Percentiles rank a stretch among this genome's conserved stretches.
phyloP scores from a whole-genome alignment of 2,888 invertebrate genomes.

The Sesia bembeciformis region DNA sequence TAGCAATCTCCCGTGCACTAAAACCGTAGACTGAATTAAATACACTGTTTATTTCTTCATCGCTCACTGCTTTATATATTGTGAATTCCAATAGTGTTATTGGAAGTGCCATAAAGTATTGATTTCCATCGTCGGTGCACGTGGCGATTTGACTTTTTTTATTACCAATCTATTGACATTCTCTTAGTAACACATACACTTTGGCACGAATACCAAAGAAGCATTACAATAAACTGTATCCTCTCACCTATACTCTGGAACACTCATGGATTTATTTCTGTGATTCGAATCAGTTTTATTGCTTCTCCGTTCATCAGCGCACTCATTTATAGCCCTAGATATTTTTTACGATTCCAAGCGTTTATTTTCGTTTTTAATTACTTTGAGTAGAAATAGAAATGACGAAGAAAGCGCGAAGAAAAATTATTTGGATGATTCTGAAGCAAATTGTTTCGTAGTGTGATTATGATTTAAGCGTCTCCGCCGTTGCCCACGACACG shows the following conservation, averaged over 20 bases:
- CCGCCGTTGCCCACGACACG: conserved; percentile 26
- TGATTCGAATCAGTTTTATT: conserved; percentile 70
- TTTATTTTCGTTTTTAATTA: conserved; percentile 76
- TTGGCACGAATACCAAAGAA: conserved; percentile 36
- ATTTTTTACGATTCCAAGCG: conserved; percentile 70
- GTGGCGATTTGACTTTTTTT: conserved; percentile 38
- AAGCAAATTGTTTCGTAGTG: conserved; percentile 11
- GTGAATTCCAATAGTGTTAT: conserved; percentile 48
- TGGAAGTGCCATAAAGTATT: conserved; percentile 18
- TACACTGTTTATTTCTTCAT: conserved; percentile 40
- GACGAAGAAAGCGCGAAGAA: conserved; percentile 50
- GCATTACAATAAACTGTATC: conserved; percentile 44
- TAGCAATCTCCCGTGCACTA: conserved; percentile 14
- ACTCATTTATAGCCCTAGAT: conserved; percentile 72
- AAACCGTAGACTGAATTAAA: conserved; percentile 11
- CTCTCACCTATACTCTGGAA: conserved; percentile 57
- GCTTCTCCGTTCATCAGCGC: conserved; percentile 65
- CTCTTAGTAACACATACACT: conserved; percentile 28
- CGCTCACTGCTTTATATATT: conserved; percentile 41
- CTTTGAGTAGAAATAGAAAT: conserved; percentile 60
- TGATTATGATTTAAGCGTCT: conserved; percentile 36
- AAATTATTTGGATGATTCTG: conserved; percentile 18
- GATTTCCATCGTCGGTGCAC: conserved; percentile 33
- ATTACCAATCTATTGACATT: conserved; percentile 44
- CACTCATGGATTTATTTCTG: conserved; percentile 66